A percentile compares a stretch with the other conserved stretches of the same genome.
phyloP scores from a whole-genome alignment of 2,888 invertebrate genomes.

The Schizotus pectinicornis region DNA sequence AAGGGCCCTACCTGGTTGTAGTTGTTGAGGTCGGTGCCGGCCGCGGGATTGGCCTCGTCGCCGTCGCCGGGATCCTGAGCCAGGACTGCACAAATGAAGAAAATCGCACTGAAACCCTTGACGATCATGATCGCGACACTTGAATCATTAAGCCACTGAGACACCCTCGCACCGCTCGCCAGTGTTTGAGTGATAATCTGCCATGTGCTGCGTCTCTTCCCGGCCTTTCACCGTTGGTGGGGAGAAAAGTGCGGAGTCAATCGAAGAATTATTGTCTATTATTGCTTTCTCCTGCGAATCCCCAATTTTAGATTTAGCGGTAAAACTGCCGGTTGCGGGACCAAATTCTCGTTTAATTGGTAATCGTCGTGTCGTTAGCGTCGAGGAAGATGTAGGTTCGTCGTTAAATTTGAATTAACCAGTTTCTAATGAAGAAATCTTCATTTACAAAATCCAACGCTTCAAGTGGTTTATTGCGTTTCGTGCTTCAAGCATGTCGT shows the following conservation, averaged over 20 bases:
- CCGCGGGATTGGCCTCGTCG: background rate
- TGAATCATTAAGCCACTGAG: background rate
- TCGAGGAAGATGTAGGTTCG: too few species aligned
- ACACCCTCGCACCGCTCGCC: constrained; percentile 1
- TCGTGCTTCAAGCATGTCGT: too few species aligned
- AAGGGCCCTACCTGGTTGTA: constrained; percentile 10
- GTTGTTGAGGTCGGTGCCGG: constrained; percentile 3
- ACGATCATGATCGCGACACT: constrained; percentile 6
- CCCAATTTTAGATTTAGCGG: constrained; percentile 11
- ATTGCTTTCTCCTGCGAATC: constrained; percentile 15
- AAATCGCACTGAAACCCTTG: constrained; percentile 7
- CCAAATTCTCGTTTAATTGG: too few species aligned
- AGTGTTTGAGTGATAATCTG: constrained; percentile 23
- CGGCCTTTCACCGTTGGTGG: constrained; percentile 28
- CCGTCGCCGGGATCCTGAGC: constrained; percentile 9
- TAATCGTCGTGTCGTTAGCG: too few species aligned
- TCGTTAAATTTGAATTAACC: too few species aligned
- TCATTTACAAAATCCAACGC: too few species aligned
- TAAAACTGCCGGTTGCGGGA: background rate
- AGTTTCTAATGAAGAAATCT: too few species aligned
- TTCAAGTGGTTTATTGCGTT: too few species aligned
- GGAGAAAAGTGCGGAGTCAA: constrained; percentile 17
- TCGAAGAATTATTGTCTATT: constrained; percentile 17
- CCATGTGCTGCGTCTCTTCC: constrained; percentile 28
- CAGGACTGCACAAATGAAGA: constrained; percentile 12